Base-by-base conservation (phyloP, 2,113 vertebrate genomes). In the Amazona vittata region DNA sequence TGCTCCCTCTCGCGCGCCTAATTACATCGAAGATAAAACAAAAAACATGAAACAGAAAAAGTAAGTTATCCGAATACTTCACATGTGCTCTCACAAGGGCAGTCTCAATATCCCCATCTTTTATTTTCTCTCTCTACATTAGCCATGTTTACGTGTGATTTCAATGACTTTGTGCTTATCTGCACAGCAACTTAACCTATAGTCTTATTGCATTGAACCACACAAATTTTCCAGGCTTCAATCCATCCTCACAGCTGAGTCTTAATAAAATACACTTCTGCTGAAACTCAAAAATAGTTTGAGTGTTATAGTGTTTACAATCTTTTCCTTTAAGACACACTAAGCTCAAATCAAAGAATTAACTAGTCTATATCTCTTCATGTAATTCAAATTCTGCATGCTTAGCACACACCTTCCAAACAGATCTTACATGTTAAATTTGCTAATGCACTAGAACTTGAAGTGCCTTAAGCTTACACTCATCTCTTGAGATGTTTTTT, bases 11-110 rank as follows among this genome's bases (percentile, higher is more conserved):
- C 97, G 91, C 97, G 94, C 97, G 96, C 97, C 97, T 97, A 59
- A 97, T 97, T 96, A 94, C 90, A 96, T 97, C 17, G 50, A 97
- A 96, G 97, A 97, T 97, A 97, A 97, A 97, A 97, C 97, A 97
- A 97, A 96, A 97, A 96, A 97, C 84, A 97, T 94, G 97, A 97
- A 97, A 97, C 95, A 97, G 93, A 97, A 97, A 96, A 97, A 89
- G 92, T 95, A 97, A 94, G 96, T 97, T 96, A 97, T 97, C 97
- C 63, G 5, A 90, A 91, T 53, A 88, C 90, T 95, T 95, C 69
- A 95, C 44, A 87, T 26, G 89, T 91, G 86, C 92, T 96, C 86
- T 88, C 92, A 95, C 35, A 96, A 96, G 95, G 89, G 96, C 85
- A 93, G 53, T 94, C 94, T 90, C 64, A 88, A 76, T 43, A 83